phyloP scores from a whole-genome alignment of 1,140 invertebrate genomes.

The Ooceraea biroi region DNA sequence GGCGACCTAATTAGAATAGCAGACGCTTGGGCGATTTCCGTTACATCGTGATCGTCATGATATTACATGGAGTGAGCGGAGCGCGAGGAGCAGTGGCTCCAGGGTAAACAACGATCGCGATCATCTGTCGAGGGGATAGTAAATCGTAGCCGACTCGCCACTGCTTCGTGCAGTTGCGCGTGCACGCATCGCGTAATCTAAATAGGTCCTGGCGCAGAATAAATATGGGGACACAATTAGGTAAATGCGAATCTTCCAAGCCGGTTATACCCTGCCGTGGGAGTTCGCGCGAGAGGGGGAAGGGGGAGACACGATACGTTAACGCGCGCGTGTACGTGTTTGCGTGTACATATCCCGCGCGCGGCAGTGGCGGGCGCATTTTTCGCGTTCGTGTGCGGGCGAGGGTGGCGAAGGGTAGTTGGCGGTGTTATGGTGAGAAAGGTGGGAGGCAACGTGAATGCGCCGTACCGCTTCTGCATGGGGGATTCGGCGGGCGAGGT shows the following conservation, averaged over 20 bases:
- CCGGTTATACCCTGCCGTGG: conserved; percentile 78
- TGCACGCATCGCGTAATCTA: conserved; percentile 76
- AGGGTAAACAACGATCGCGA: conserved; percentile 53
- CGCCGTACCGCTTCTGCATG: conserved; percentile 78
- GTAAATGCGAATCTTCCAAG: conserved; percentile 84
- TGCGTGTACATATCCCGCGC: conserved; percentile 38
- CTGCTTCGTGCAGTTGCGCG: conserved; percentile 52
- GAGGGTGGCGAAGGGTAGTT: conserved; percentile 62
- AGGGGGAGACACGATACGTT: background rate
- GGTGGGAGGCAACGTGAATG: conserved; percentile 83
- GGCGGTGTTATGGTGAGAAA: conserved; percentile 84
- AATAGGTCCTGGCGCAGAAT: conserved; percentile 81
- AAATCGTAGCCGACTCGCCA: conserved; percentile 14
- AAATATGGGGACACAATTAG: conserved; percentile 85
- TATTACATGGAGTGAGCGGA: background rate
- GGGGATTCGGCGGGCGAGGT: conserved; percentile 82
- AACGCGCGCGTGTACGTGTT: conserved; percentile 11
- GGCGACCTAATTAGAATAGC: background rate
- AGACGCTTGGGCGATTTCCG: background rate
- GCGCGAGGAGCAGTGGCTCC: background rate
- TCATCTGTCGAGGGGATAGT: conserved; percentile 60
- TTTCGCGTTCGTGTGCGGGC: conserved; percentile 55
- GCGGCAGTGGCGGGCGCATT: conserved; percentile 44
- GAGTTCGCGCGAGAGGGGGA: conserved; percentile 58
- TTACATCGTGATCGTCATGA: conserved; percentile 14